Conservation (phyloP, 2,797 vertebrate genomes). For the Chelon labrosus region DNA sequence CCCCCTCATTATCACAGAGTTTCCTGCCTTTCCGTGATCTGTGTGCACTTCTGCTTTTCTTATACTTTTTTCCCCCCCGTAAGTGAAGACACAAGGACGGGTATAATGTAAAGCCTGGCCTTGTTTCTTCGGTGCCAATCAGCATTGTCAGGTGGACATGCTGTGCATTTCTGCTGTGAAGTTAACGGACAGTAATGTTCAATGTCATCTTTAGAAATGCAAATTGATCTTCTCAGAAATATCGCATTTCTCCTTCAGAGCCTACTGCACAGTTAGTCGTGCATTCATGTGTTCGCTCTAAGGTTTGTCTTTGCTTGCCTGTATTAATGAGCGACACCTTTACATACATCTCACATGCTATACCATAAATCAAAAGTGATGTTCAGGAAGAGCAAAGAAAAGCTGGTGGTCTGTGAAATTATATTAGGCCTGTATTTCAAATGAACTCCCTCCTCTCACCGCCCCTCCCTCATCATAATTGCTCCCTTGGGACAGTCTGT, state of each 20-base stretch:
- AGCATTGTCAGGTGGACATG: too few species aligned
- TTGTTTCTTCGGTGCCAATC: background rate
- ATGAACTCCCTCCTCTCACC: background rate
- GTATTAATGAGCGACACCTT: background rate
- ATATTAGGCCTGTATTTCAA: background rate
- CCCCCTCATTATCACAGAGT: slow-evolving; percentile 21
- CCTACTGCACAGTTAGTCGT: background rate
- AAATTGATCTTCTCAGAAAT: slow-evolving; percentile 15
- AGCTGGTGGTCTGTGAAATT: slow-evolving; percentile 2
- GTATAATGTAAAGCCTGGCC: slow-evolving; percentile 14
- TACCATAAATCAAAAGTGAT: background rate
- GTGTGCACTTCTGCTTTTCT: background rate
- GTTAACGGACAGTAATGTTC: slow-evolving; percentile 43
- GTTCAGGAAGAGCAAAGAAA: background rate
- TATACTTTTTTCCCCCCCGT: background rate
- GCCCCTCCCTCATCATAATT: background rate
- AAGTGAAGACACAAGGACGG: background rate
- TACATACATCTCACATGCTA: background rate
- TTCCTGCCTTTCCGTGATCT: slow-evolving; percentile 18
- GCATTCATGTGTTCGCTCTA: background rate
- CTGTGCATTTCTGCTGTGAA: slow-evolving; percentile 7
- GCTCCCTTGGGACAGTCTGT: background rate
- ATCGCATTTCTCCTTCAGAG: background rate
- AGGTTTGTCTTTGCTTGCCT: background rate
- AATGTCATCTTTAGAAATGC: slow-evolving; percentile 27